Evolutionary conservation across 2,113 vertebrate species (phyloP).

Genomic region (Diglossa brunneiventris): DNA sequence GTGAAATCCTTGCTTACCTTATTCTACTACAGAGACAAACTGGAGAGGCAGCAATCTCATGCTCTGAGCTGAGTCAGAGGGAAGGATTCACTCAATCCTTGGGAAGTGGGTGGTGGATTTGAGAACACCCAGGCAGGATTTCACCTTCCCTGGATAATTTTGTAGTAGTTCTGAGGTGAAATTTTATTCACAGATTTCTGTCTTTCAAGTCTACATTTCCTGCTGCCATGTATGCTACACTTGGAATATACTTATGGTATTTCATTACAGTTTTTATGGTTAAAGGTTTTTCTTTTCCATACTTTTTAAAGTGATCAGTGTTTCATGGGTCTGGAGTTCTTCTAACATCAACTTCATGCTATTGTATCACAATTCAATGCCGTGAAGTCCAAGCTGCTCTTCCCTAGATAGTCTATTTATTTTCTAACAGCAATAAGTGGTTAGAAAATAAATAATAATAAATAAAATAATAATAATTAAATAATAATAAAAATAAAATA

Average conservation of each 20-base stretch:
- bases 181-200: neutral
- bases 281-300: neutral
- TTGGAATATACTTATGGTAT: neutral
- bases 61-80: neutral
- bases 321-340: neutral
- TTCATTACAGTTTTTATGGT: neutral
- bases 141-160: neutral
- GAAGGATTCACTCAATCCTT: neutral
- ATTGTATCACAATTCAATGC: neutral
- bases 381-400: neutral
- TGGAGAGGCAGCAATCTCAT: neutral
- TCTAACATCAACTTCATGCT: neutral
- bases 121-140: neutral
- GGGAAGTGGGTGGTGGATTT: neutral
- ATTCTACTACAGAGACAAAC: neutral
- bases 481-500: no score
- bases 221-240: neutral
- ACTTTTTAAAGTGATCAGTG: neutral
- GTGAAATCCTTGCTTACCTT: neutral
- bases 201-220: neutral
- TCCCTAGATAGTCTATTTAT: neutral
- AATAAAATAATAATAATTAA: no score
- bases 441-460: no score
- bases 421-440: neutral
- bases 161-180: neutral